Conservation (phyloP, 2,113 vertebrate species). For the Colistium nudipinnis region DNA sequence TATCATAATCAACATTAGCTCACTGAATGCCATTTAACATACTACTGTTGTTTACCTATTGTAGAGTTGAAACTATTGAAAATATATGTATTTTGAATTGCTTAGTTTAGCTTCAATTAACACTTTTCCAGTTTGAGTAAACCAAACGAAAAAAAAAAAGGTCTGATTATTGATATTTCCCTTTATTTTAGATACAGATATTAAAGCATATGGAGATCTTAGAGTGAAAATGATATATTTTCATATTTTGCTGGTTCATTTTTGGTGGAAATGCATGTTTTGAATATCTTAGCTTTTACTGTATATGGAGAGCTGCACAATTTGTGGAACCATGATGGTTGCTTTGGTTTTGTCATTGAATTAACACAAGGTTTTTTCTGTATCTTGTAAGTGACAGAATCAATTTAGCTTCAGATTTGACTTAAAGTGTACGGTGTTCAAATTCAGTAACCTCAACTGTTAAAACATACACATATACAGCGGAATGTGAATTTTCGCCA, state of each 20-base stretch:
- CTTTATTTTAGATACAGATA: slow-evolving; percentile 68
- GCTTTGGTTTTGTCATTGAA: slow-evolving; percentile 42
- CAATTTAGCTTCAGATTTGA: slow-evolving; percentile 3
- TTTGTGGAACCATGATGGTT: slow-evolving; percentile 47
- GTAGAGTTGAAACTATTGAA: slow-evolving; percentile 57
- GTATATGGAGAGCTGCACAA: slow-evolving; percentile 51
- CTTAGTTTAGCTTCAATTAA: slow-evolving; percentile 49
- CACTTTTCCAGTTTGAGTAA: slow-evolving; percentile 57
- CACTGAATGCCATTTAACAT: slow-evolving; percentile 61
- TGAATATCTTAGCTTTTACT: slow-evolving; percentile 55
- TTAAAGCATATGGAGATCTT: slow-evolving; percentile 51
- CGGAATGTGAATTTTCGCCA: slow-evolving; percentile 17
- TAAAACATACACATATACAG: background rate
- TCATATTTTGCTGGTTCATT: slow-evolving; percentile 75
- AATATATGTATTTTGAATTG: slow-evolving; percentile 51
- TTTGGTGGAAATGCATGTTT: slow-evolving; percentile 77
- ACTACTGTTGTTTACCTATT: slow-evolving; percentile 65
- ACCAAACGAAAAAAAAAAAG: slow-evolving; percentile 42
- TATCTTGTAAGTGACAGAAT: slow-evolving; percentile 21
- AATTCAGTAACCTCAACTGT: slow-evolving; percentile 53
- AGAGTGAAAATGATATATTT: slow-evolving; percentile 76
- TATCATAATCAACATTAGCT: slow-evolving; percentile 58
- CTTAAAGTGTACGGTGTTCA: slow-evolving; percentile 20
- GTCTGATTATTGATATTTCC: slow-evolving; percentile 48
- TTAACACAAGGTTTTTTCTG: slow-evolving; percentile 38